Base-by-base conservation (phyloP, 1,140 invertebrate genomes). In the Penaeus indicus region DNA sequence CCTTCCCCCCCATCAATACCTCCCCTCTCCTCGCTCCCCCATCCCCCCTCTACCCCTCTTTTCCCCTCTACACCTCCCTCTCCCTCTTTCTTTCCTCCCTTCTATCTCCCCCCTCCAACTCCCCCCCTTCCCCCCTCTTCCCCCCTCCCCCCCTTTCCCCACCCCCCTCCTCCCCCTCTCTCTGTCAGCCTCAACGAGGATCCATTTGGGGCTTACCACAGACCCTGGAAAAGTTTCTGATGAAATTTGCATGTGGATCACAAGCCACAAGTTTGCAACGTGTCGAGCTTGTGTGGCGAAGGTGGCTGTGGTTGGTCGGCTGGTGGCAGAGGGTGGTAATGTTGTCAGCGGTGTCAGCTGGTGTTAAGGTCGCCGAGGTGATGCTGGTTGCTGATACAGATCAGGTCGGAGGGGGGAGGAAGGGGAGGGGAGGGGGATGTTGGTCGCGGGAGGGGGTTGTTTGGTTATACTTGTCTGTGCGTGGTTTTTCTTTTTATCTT, bases 201-300 rank as follows among this genome's bases (percentile, higher is more conserved):
- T 80, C 85, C 85, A 86, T 86, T 86, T 86, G 85, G 54, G 75
- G 77, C 85, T 78, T 86, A 60, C 79, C 85, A 86, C 69, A 69
- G 75, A 86, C 32, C 61, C 75, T 32, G 85, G 85, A 86, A 86
- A 86, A 86, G 85, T 86, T 86, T 86, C 85, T 86, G 85, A 86
- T 86, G 85, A 86, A 86, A 86, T 86, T 86, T 86, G 85, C 85
- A 86, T 86, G 85, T 25, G 77, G 60, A 86, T 86, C 85, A 79
- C 85, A 60, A 62, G 60, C 85, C 85, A 79, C 85, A 86, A 86
- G 85, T 85, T 85, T 54, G 54, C 72, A 69, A 72, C 83, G 83
- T 60, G 54, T 54, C 54, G 11, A 54, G 54, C 54, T 16, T 13
- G 54, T 54, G 54, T 54, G 54, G 54, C 54, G 54, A 54, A 54